Evolutionary conservation across 2,797 vertebrate species (phyloP).

Genomic region (Threskiornis aethiopicus): DNA sequence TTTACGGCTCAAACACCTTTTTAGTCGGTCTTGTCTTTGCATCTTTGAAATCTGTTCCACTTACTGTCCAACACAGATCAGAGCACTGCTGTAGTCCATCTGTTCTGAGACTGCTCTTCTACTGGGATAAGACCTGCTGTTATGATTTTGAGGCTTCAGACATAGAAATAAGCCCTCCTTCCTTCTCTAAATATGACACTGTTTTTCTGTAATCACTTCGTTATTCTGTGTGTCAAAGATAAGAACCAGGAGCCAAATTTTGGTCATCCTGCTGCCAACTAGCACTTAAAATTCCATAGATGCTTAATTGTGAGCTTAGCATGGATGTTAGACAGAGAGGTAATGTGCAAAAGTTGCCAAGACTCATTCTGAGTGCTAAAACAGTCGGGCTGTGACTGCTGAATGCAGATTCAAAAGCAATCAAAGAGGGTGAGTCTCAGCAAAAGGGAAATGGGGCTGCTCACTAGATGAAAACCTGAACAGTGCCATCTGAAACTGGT

Average conservation of each 20-base stretch:
- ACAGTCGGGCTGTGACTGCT: neutral
- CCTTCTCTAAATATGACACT: conserved; percentile 3
- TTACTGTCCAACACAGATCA: conserved; percentile 29
- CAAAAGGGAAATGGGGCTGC: neutral
- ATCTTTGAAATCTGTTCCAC: neutral
- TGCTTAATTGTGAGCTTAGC: conserved; percentile 20
- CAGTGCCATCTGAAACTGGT: neutral
- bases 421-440: neutral
- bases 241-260: conserved; percentile 41
- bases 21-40: neutral
- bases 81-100: neutral
- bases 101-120: conserved; percentile 36
- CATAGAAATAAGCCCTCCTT: conserved; percentile 30
- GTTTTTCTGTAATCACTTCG: conserved; percentile 15
- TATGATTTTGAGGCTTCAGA: neutral
- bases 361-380: conserved; percentile 15
- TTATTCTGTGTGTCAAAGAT: conserved; percentile 53
- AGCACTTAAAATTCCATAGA: conserved; percentile 47
- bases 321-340: conserved; percentile 10
- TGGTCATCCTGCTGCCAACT: conserved; percentile 43
- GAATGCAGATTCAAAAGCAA: neutral
- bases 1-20: neutral
- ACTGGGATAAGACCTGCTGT: conserved; percentile 12
- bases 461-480: neutral
- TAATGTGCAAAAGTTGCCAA: conserved; percentile 9